Base-by-base conservation (phyloP, 2,113 vertebrate genomes). In the Paracyprichromis sp. region DNA sequence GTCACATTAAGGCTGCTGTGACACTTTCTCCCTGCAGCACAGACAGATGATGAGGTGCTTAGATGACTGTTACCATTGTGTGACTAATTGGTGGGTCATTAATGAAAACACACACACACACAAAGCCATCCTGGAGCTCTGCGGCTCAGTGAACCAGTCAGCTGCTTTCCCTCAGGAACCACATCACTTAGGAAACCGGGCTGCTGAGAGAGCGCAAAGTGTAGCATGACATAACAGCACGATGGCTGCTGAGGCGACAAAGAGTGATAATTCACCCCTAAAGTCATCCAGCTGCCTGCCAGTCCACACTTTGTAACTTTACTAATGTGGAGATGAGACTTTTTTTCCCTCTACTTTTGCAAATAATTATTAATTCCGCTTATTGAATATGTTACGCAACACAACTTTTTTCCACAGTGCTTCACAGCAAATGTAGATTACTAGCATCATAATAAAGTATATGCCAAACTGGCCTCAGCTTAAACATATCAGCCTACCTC, bases 31-130 rank as follows among this genome's bases (percentile, higher is more conserved):
- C 57, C 56, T n/a, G 38, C 66, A 17, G 56, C 6, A 21, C 88
- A 90, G 91, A 91, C 91, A 84, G 69, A 45, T 90, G 91, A 93
- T 19, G 21, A 54, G 87, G 78, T 93, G 92, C 94, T 96, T 96
- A 95, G 94, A 88, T 38, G 29, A 93, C 81, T 96, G 94, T 96
- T 95, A 89, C 93, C 92, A 83, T 71, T 91, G 92, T 95, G 94
- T 95, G 92, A 89, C 93, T 96, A 96, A 96, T 96, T 95, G 90
- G 91, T 86, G 85, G 89, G 91, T 97, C 95, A 96, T 96, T 96
- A 96, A 90, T 81, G 87, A 95, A 94, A 95, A 93, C 91, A 93
- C 89, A 90, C 59, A 71, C 76, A 94, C 78, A 81, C 66, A 83
- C 89, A 85, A 87, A 84, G 82, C 73, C 76, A 29, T 88, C 80